Conservation (phyloP, 2,797 vertebrate genomes). For the Crax fasciolata region DNA sequence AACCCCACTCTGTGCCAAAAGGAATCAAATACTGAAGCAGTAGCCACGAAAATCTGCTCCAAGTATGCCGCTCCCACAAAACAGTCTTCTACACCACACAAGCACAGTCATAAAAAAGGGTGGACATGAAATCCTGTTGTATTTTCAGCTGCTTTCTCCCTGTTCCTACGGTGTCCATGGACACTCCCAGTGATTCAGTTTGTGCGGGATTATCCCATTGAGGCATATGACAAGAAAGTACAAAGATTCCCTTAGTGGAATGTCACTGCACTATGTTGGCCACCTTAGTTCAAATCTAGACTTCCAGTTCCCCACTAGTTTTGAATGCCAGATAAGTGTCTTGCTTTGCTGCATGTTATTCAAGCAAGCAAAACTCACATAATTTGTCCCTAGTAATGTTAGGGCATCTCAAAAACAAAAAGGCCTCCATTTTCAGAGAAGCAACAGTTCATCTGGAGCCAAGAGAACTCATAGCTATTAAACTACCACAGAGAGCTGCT, state of each 20-base stretch:
- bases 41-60: neutral
- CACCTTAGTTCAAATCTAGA: neutral
- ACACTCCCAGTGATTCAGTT: neutral
- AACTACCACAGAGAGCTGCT: neutral
- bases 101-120: neutral
- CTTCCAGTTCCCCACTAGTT: neutral
- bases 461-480: neutral
- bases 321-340: neutral
- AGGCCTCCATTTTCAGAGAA: neutral
- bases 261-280: neutral
- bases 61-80: fast-evolving
- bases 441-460: neutral
- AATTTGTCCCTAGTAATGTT: neutral
- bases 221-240: neutral
- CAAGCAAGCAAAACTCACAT: neutral
- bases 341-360: neutral
- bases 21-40: neutral
- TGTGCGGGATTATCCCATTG: neutral
- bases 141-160: neutral
- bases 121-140: neutral
- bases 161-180: fast-evolving
- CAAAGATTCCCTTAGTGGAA: neutral
- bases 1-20: neutral
- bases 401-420: neutral
- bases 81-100: neutral